phyloP scores from a whole-genome alignment of 2,797 vertebrate species.

The Rhadinocentrus ornatus region DNA sequence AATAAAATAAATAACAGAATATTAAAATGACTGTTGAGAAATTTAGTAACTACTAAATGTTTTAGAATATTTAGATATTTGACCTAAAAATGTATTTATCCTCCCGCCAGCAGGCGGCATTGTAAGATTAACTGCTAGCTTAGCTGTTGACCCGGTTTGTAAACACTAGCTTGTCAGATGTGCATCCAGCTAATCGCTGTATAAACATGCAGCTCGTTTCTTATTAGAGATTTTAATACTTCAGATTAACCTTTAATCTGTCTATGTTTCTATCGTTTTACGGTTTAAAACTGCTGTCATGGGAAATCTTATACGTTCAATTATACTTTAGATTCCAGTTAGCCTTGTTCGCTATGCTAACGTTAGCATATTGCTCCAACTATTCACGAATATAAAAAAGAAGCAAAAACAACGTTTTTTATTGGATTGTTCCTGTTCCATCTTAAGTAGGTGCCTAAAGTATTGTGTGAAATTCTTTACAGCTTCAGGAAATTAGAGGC shows the following conservation, averaged over 20 bases:
- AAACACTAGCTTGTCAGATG: conserved; percentile 16
- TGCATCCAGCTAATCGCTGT: neutral
- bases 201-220: neutral
- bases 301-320: neutral
- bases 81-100: neutral
- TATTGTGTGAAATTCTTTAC: neutral
- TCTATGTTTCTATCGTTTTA: rapidly evolving
- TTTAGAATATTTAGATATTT: neutral
- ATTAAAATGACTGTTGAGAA: too few relatives aligned
- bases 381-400: too few relatives aligned
- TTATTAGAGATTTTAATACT: neutral
- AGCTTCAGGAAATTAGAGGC: neutral
- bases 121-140: rapidly evolving
- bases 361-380: neutral
- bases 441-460: conserved; percentile 29
- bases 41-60: too few relatives aligned
- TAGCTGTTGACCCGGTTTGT: conserved; percentile 14
- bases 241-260: rapidly evolving
- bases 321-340: neutral
- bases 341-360: neutral
- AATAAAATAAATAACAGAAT: too few relatives aligned
- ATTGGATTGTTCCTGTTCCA: neutral
- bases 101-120: conserved; percentile 33
- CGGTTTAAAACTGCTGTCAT: rapidly evolving
- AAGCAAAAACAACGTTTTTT: neutral